phyloP scores from a whole-genome alignment of 2,888 invertebrate genomes.

The Polietes domitor region DNA sequence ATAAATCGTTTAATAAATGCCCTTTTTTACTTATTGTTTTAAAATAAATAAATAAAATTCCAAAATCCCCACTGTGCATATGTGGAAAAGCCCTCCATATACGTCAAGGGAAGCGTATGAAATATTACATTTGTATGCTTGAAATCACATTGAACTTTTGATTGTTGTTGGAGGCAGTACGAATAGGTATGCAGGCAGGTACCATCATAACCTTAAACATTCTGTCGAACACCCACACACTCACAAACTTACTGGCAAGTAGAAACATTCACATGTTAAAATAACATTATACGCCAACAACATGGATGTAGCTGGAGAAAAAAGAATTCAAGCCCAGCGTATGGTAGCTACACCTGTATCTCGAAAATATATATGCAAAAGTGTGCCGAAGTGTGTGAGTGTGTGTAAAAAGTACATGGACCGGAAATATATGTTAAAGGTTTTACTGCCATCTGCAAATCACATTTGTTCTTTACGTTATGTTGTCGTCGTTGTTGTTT shows the following conservation, averaged over 20 bases:
- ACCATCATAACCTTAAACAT: background rate
- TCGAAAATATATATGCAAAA: background rate
- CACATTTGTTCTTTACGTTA: constrained; percentile 16
- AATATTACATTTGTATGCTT: constrained; percentile 10
- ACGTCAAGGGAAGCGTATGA: background rate
- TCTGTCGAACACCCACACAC: background rate
- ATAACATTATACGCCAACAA: background rate
- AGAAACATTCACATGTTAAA: constrained; percentile 9
- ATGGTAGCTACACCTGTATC: background rate
- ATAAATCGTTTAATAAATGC: no score
- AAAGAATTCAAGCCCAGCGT: background rate
- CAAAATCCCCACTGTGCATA: background rate
- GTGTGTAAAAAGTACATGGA: constrained; percentile 11
- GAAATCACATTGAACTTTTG: constrained; percentile 31
- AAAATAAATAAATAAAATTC: no score
- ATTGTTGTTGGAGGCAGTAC: background rate
- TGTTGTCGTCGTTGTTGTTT: no score
- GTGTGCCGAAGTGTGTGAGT: background rate
- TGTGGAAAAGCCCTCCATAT: background rate
- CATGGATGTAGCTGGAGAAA: background rate
- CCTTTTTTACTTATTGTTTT: no score
- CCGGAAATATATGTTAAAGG: constrained; percentile 18
- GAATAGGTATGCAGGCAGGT: background rate
- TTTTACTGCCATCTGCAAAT: constrained; percentile 33
- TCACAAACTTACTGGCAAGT: background rate